Evolutionary conservation across 37 sponge, comb jelly and placozoan genomes (phyloP).

Genomic region (Mnemiopsis leidyi): DNA sequence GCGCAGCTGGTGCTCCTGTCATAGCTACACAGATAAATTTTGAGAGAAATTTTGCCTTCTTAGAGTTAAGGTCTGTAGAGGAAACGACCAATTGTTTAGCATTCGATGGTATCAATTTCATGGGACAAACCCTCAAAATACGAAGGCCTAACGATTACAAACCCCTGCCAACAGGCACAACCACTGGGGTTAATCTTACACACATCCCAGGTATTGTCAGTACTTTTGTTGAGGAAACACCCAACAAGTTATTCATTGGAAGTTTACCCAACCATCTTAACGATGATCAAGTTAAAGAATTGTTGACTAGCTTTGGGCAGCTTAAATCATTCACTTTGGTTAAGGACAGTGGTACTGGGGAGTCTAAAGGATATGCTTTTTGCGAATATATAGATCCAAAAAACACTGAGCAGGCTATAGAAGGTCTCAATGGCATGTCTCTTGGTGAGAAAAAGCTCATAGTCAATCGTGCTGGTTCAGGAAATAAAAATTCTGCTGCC

Average conservation of each 20-base stretch:
- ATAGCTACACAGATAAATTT: slow-evolving; percentile 96
- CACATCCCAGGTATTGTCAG: slow-evolving; percentile 94
- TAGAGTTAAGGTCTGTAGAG: slow-evolving; percentile 97
- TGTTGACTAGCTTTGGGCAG: slow-evolving; percentile 92
- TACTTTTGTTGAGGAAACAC: slow-evolving; percentile 95
- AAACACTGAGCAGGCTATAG: slow-evolving; percentile 97
- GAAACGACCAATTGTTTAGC: slow-evolving; percentile 96
- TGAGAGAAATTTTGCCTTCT: slow-evolving; percentile 99
- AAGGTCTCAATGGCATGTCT: slow-evolving; percentile 96
- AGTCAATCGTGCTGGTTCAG: slow-evolving; percentile 98
- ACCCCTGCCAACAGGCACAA: slow-evolving; percentile 69
- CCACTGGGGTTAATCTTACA: neutral
- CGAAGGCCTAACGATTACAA: slow-evolving; percentile 96
- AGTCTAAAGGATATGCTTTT: slow-evolving; percentile 98
- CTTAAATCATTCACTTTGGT: slow-evolving; percentile 95
- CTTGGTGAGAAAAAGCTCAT: slow-evolving; percentile 99
- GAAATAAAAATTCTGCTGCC: slow-evolving; percentile 73
- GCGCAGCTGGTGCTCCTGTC: slow-evolving; percentile 93
- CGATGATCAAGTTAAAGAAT: slow-evolving; percentile 98
- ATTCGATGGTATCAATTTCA: slow-evolving; percentile 96
- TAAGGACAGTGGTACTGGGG: slow-evolving; percentile 91
- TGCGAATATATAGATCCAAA: slow-evolving; percentile 88
- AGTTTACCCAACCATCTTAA: slow-evolving; percentile 94
- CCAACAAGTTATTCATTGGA: slow-evolving; percentile 92
- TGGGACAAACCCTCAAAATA: slow-evolving; percentile 93